These are phyloP conservation scores for Lapara coniferarum DNA, from an alignment of 2,888 invertebrate genomes.

Conservation along the genomic window DNA sequence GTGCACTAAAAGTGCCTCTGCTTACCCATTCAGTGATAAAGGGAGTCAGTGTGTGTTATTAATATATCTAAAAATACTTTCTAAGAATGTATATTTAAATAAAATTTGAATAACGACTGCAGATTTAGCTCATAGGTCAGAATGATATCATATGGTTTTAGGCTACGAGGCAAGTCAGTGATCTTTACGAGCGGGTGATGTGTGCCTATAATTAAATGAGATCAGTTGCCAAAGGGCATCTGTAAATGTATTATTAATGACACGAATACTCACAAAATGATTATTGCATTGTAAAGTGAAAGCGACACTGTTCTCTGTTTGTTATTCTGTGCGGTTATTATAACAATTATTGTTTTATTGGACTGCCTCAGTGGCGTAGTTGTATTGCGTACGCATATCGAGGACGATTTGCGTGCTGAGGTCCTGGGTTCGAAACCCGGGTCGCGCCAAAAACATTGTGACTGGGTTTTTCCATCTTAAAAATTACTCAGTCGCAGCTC, in stretches of 20 bases:
- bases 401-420: too few relatives aligned
- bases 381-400: too few relatives aligned
- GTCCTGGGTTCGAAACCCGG: too few relatives aligned
- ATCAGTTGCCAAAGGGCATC: conserved; percentile 1
- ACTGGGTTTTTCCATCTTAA: too few relatives aligned
- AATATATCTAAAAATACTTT: background rate
- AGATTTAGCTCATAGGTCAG: conserved; percentile 42
- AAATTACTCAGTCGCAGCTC: too few relatives aligned
- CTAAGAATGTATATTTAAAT: background rate
- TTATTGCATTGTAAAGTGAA: background rate
- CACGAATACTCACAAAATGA: background rate
- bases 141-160: conserved; percentile 40
- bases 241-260: background rate
- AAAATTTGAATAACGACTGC: conserved; percentile 27
- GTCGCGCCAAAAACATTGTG: too few relatives aligned
- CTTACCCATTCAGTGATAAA: too few relatives aligned
- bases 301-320: background rate
- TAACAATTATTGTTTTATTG: too few relatives aligned
- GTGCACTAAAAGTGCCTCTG: too few relatives aligned
- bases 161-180: background rate
- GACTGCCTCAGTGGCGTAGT: too few relatives aligned
- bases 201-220: background rate
- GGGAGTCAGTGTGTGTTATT: too few relatives aligned
- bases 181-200: conserved; percentile 3
- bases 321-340: too few relatives aligned